Evolutionary conservation across 2,888 invertebrate genomes (phyloP).

Genomic region (Theretra japonica): DNA sequence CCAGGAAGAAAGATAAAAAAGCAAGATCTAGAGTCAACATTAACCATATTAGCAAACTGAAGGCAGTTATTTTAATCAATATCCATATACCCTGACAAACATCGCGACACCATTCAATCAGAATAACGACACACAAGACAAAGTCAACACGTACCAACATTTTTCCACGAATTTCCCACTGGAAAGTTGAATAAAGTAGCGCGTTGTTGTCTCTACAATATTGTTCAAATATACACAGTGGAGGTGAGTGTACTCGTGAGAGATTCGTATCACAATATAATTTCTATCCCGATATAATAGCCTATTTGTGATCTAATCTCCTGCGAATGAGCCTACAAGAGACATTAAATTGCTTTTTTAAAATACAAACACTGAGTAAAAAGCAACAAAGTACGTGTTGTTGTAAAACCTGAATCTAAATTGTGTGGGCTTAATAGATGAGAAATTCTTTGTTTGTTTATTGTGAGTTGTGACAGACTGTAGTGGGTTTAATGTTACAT

Average conservation of each 20-base stretch:
- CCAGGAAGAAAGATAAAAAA: no score
- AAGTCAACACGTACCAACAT: neutral
- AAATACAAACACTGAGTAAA: neutral
- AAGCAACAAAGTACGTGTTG: neutral
- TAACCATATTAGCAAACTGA: no score
- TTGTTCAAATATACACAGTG: neutral
- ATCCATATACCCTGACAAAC: neutral
- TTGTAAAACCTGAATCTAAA: neutral
- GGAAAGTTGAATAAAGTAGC: neutral
- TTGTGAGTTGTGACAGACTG: no score
- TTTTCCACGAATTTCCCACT: neutral
- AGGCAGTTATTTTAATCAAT: no score
- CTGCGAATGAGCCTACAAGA: constrained; percentile 13
- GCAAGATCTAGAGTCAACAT: no score
- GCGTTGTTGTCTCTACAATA: neutral
- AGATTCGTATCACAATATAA: constrained; percentile 20
- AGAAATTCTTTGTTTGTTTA: no score
- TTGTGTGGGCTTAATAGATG: neutral
- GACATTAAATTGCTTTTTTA: constrained; percentile 15
- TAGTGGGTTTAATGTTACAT: no score
- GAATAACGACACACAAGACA: neutral
- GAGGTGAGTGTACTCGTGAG: neutral
- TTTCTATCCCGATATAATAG: constrained; percentile 21
- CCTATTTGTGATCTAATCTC: constrained; percentile 25
- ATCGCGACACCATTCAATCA: neutral